Conservation (phyloP, 1,140 invertebrate genomes). For the Drosophila seguyi region DNA sequence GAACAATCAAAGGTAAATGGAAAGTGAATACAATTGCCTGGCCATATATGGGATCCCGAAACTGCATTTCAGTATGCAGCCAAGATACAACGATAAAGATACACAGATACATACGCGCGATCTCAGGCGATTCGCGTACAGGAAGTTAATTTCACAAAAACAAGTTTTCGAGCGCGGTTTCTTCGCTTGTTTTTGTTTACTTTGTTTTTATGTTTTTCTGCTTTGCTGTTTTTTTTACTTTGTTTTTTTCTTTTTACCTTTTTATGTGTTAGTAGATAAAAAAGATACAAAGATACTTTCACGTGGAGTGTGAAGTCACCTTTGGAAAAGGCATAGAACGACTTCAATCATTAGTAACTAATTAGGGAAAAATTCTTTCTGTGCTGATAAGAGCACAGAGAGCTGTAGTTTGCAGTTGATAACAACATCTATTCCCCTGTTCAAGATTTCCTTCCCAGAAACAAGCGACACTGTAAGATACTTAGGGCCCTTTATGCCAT, state of each 20-base stretch:
- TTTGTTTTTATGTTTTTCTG: constrained; percentile 28
- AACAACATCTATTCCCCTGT: constrained; percentile 6
- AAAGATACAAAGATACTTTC: constrained; percentile 36
- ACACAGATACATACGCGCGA: constrained; percentile 15
- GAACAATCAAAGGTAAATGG: constrained; percentile 46
- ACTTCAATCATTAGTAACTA: constrained; percentile 24
- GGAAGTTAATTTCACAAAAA: constrained; percentile 46
- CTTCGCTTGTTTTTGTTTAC: constrained; percentile 30
- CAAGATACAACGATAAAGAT: constrained; percentile 12
- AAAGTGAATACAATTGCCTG: constrained; percentile 37
- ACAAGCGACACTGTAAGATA: background rate
- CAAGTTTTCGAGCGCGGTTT: constrained; percentile 44
- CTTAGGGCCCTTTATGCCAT: constrained; percentile 8
- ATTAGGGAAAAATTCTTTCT: constrained; percentile 35
- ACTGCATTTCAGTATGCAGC: constrained; percentile 33
- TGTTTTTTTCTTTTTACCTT: background rate
- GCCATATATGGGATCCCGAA: constrained; percentile 14
- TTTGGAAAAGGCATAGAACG: background rate
- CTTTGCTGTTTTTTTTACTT: constrained; percentile 2
- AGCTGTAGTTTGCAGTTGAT: constrained; percentile 14
- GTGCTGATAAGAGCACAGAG: constrained; percentile 7
- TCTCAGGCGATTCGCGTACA: constrained; percentile 36
- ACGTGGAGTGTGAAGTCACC: constrained; percentile 15
- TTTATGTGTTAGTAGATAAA: constrained; percentile 41
- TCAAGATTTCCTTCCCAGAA: constrained; percentile 2